phyloP scores from a whole-genome alignment of 2,797 vertebrate species.

The Alca torda region DNA sequence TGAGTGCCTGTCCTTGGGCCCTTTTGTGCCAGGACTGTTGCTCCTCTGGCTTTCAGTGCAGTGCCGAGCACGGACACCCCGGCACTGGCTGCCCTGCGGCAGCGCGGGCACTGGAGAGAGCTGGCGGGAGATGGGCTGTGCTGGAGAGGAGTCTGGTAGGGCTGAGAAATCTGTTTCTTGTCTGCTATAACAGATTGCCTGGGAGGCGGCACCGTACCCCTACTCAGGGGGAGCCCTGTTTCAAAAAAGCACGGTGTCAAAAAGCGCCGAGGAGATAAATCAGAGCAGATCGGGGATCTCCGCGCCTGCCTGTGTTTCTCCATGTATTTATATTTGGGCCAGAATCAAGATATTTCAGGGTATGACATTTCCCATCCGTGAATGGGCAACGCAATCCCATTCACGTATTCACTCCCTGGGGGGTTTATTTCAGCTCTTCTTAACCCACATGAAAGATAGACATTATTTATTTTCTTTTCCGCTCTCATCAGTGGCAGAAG shows the following conservation, averaged over 20 bases:
- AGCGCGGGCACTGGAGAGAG: not conserved
- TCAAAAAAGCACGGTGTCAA: not conserved
- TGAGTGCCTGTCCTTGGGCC: not conserved
- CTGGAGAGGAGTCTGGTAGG: not conserved
- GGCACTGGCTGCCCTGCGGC: not conserved
- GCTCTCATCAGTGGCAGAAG: not conserved
- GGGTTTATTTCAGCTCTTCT: not conserved
- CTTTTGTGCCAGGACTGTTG: not conserved
- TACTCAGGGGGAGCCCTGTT: not conserved
- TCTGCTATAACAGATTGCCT: not conserved
- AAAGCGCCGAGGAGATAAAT: not conserved
- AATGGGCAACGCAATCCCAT: not conserved
- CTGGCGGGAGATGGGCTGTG: not conserved
- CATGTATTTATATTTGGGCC: not conserved
- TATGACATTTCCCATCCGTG: not conserved
- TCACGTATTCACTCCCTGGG: not conserved
- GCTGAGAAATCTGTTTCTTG: conserved; percentile 1
- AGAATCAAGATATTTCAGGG: not conserved
- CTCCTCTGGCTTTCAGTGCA: not conserved
- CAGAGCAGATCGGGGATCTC: not conserved
- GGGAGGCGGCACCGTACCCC: not conserved
- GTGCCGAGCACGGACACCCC: not conserved
- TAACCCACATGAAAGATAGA: not conserved
- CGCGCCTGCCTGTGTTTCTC: not conserved
- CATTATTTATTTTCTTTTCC: not conserved